phyloP scores from a whole-genome alignment of 2,888 invertebrate genomes.

The Rhorus exstirpatorius region DNA sequence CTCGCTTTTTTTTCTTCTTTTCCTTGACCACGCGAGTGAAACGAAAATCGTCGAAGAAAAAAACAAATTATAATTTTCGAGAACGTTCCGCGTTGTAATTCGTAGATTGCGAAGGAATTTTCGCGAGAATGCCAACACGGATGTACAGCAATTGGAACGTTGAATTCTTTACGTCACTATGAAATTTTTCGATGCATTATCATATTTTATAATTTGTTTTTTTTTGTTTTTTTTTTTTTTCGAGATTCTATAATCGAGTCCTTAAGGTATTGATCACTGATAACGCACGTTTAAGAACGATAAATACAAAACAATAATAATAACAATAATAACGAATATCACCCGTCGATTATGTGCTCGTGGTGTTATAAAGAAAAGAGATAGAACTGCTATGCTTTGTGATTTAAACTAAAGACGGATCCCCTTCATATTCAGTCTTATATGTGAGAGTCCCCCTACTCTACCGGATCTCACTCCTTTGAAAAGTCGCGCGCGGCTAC shows the following conservation, averaged over 20 bases:
- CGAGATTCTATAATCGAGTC: neutral
- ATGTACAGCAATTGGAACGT: neutral
- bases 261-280: slow-evolving; percentile 24
- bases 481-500: slow-evolving; percentile 70
- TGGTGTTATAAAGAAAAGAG: slow-evolving; percentile 61
- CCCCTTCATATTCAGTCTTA: slow-evolving; percentile 85
- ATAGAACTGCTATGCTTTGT: slow-evolving; percentile 78
- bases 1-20: no score
- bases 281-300: neutral
- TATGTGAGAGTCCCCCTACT: slow-evolving; percentile 84
- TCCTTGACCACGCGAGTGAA: slow-evolving; percentile 20
- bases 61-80: slow-evolving; percentile 4
- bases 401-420: slow-evolving; percentile 84
- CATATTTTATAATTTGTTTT: neutral
- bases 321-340: slow-evolving; percentile 20
- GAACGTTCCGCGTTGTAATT: slow-evolving; percentile 2
- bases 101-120: neutral
- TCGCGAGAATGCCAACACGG: slow-evolving; percentile 8
- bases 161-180: slow-evolving; percentile 27
- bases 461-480: slow-evolving; percentile 76
- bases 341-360: neutral
- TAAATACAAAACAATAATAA: slow-evolving; percentile 22
- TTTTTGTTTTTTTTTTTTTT: no score
- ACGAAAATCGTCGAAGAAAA: neutral
- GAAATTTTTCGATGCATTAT: slow-evolving; percentile 35